Conservation (phyloP, 2,113 vertebrate genomes). For the Albula glossodonta region DNA sequence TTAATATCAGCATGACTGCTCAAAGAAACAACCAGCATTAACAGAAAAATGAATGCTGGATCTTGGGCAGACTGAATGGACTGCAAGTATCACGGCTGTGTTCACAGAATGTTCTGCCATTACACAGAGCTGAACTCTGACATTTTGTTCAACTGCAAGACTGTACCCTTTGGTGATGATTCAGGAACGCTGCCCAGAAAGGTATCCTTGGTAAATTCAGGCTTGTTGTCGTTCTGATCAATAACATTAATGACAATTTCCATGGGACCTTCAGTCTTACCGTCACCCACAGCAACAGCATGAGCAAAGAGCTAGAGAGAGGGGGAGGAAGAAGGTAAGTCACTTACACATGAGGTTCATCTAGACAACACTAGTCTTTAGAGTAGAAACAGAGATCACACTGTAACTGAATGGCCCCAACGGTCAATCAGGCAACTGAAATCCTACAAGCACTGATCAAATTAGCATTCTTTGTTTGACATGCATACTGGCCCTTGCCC, state of each 20-base stretch:
- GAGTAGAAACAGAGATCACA: too few species aligned
- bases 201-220: constrained; percentile 51
- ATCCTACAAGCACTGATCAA: too few species aligned
- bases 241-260: constrained; percentile 57
- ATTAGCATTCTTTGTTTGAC: too few species aligned
- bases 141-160: neutral
- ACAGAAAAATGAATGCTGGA: neutral
- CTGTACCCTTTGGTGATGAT: constrained; percentile 48
- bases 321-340: neutral
- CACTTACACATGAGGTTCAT: too few species aligned
- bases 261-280: constrained; percentile 45
- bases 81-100: neutral
- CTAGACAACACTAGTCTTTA: too few species aligned
- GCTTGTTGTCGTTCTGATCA: constrained; percentile 69
- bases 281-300: constrained; percentile 11
- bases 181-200: constrained; percentile 62
- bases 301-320: constrained; percentile 52
- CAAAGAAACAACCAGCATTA: neutral
- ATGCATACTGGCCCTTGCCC: too few species aligned
- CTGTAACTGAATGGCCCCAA: too few species aligned
- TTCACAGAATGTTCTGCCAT: neutral
- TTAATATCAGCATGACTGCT: neutral
- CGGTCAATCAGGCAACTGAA: too few species aligned
- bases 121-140: neutral
- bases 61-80: neutral